phyloP scores from a whole-genome alignment of 1,140 invertebrate genomes.

The Muscidifurax raptorellus region DNA sequence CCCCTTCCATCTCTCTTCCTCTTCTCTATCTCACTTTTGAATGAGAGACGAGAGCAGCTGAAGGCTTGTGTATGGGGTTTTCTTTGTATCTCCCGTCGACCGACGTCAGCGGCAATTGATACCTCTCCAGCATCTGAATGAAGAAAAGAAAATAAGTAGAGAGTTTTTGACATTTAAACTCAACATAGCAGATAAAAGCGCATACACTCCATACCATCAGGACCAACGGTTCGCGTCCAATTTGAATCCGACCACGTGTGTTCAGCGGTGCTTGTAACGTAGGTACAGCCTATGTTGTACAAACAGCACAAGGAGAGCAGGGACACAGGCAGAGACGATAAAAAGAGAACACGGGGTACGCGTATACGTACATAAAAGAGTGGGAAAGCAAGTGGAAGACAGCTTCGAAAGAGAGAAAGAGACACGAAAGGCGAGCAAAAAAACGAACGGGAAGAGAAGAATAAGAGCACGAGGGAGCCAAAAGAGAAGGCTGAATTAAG shows the following conservation, averaged over 20 bases:
- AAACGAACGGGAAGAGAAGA: neutral
- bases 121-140: neutral
- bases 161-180: neutral
- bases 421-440: neutral
- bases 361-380: conserved; percentile 27
- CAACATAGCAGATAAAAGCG: neutral
- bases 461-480: neutral
- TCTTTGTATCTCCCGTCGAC: neutral
- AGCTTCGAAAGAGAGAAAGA: conserved; percentile 7
- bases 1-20: neutral
- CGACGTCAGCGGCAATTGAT: neutral
- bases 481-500: conserved; percentile 41
- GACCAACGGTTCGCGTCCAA: neutral
- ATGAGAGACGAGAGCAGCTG: neutral
- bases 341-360: neutral
- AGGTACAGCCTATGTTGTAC: neutral
- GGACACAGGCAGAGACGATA: neutral
- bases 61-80: neutral
- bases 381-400: conserved; percentile 33
- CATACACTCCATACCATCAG: neutral
- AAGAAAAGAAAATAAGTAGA: neutral
- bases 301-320: neutral
- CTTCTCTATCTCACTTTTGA: neutral
- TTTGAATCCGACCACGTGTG: neutral
- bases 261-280: neutral